Conservation (phyloP, 2,797 vertebrate genomes). For the Heterohyrax brucei region DNA sequence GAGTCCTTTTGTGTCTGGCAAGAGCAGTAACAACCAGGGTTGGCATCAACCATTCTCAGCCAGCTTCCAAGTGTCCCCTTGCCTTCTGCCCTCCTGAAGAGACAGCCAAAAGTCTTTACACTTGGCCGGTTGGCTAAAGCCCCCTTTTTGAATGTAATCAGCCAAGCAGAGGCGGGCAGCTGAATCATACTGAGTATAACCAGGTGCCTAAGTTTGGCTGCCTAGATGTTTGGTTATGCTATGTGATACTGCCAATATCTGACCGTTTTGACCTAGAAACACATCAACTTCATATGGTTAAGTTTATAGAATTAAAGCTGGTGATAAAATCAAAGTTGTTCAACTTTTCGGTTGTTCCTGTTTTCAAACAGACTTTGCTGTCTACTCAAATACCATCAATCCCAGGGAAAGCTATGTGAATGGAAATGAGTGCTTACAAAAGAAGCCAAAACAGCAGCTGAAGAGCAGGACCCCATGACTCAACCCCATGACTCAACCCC, state of each 20-base stretch:
- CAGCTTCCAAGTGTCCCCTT: background rate
- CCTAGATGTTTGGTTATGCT: constrained; percentile 46
- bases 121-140: background rate
- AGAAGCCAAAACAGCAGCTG: background rate
- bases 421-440: background rate
- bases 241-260: background rate
- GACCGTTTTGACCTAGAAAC: background rate
- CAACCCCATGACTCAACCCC: background rate
- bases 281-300: background rate
- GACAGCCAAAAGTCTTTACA: background rate
- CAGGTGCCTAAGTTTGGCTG: background rate
- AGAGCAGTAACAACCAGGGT: background rate
- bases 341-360: constrained; percentile 11
- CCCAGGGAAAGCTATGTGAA: background rate
- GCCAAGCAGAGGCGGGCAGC: constrained; percentile 15
- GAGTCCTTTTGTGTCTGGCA: constrained; percentile 36
- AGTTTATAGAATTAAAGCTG: constrained; percentile 28
- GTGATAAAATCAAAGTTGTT: background rate
- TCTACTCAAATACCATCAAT: background rate
- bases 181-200: background rate
- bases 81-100: background rate
- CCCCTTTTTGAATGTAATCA: background rate
- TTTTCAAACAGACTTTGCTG: background rate
- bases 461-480: background rate
- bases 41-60: background rate